Evolutionary conservation across 92 coral and sea anemone genomes (phyloP), one percentile per base, ranked within the genome.

Genomic region (Hydrozoanthus gracilis): DNA sequence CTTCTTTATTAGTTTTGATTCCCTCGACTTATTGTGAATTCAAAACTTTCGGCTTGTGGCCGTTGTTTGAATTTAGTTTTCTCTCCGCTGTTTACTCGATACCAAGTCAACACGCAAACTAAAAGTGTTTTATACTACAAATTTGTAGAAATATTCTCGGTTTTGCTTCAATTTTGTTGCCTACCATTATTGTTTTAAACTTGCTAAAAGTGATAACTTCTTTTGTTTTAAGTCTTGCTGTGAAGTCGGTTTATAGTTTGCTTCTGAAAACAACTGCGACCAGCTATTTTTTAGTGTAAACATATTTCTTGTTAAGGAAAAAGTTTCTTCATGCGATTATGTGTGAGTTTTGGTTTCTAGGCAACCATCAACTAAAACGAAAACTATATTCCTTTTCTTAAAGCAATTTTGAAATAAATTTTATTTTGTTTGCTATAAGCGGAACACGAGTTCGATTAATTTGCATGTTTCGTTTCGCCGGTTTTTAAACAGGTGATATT

Each of bases 61-160:
- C 8, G 12, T 35, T 39, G 15, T 15, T 27, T 51, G 64, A 58
- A 58, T 58, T 58, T 58, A 58, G 12, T 11, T 11, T 58, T 58
- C 15, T 58, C 64, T 11, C 64, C 10, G 64, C 9, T 58, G 64
- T 58, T 58, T 58, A 58, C 4, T 58, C 64, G 10, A 58, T 16
- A 12, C 15, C 39, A 60, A 10, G 76, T 74, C 68, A 82, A 54
- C 47, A 74, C 39, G 86, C 71, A 11, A n/a, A 60, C 6, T 10
- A 55, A 46, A 58, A 35, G 45, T n/a, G 12, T 27, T 27, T 0
- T 27, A 27, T 27, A 27, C 39, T 27, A 2, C 39, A 27, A 27
- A 27, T 27, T 27, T 27, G 39, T 27, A 27, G 39, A 27, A 27
- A 27, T 27, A 27, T 27, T 27, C 39, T 27, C 39, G 39, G 39